These are phyloP conservation scores for Bovichtus variegatus DNA, from an alignment of 2,797 vertebrate species.

Conservation along the genomic window DNA sequence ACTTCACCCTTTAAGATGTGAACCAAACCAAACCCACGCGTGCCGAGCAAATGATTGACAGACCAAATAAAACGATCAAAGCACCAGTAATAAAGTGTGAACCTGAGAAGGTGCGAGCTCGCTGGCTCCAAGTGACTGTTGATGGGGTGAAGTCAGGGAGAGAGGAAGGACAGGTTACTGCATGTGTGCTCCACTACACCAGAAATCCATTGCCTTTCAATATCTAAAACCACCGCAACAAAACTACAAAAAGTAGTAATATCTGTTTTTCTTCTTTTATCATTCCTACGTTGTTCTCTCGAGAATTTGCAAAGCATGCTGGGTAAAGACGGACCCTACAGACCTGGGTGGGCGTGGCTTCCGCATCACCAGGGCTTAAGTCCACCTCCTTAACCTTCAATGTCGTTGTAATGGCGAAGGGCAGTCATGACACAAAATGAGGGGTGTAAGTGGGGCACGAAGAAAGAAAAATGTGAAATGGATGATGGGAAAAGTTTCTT, in stretches of 20 bases:
- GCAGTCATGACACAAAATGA: slow-evolving; percentile 83
- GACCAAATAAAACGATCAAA: slow-evolving; percentile 53
- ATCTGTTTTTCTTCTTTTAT: too few relatives aligned
- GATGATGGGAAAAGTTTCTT: slow-evolving; percentile 83
- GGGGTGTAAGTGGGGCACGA: slow-evolving; percentile 35
- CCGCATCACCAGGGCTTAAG: slow-evolving; percentile 73
- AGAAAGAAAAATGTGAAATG: slow-evolving; percentile 85
- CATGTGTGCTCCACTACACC: neutral
- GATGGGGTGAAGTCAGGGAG: slow-evolving; percentile 68
- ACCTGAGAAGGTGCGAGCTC: slow-evolving; percentile 68
- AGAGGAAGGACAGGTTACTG: slow-evolving; percentile 71
- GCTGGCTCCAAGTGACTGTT: slow-evolving; percentile 70
- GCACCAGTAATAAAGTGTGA: slow-evolving; percentile 49
- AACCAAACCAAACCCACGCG: slow-evolving; percentile 44
- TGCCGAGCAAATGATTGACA: slow-evolving; percentile 55
- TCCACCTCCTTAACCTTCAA: slow-evolving; percentile 88
- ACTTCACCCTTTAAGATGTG: slow-evolving; percentile 34
- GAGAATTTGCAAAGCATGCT: slow-evolving; percentile 64
- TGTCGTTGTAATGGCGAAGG: slow-evolving; percentile 76
- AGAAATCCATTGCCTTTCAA: slow-evolving; percentile 17
- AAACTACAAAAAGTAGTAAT: too few relatives aligned
- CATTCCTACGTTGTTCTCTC: neutral
- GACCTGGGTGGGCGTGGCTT: slow-evolving; percentile 85
- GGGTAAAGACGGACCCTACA: slow-evolving; percentile 81
- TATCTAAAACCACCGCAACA: neutral